A percentile compares a stretch with the other conserved stretches of the same genome.
Evolutionary conservation across 2,888 invertebrate genomes (phyloP).

Genomic region (Ryuthela nishihirai): DNA sequence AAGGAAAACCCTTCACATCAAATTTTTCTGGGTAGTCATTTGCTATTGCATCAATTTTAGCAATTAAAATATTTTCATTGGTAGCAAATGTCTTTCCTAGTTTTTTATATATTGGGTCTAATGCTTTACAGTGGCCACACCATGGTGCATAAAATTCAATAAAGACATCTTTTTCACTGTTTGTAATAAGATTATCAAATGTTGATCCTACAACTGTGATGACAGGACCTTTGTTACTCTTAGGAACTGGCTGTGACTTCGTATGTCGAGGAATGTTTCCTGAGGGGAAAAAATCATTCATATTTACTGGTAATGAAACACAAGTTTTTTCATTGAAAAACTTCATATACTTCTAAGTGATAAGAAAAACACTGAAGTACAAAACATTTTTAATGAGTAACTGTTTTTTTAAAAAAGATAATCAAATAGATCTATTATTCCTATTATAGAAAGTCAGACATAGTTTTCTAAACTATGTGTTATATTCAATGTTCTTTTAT

Average conservation of each 20-base stretch:
- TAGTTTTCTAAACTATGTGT: too few species aligned
- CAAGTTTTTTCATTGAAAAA: too few species aligned
- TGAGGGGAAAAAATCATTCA: too few species aligned
- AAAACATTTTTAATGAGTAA: too few species aligned
- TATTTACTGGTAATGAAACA: too few species aligned
- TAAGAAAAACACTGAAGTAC: too few species aligned
- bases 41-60: slow-evolving; percentile 50
- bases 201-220: slow-evolving; percentile 56
- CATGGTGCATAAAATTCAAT: slow-evolving; percentile 60
- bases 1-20: slow-evolving; percentile 47
- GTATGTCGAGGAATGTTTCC: slow-evolving; percentile 26
- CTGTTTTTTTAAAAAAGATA: too few species aligned
- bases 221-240: slow-evolving; percentile 51
- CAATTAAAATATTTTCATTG: slow-evolving; percentile 44
- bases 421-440: too few species aligned
- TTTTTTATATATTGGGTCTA: slow-evolving; percentile 55
- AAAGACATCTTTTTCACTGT: slow-evolving; percentile 56
- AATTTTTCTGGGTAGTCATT: slow-evolving; percentile 50
- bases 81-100: slow-evolving; percentile 48
- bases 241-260: slow-evolving; percentile 32
- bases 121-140: slow-evolving; percentile 59
- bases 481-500: too few species aligned
- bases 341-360: too few species aligned
- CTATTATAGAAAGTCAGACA: too few species aligned
- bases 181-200: slow-evolving; percentile 55